These are phyloP conservation scores for Myotis lucifugus DNA, from an alignment of 2,113 vertebrate genomes.

Conservation along the genomic window DNA sequence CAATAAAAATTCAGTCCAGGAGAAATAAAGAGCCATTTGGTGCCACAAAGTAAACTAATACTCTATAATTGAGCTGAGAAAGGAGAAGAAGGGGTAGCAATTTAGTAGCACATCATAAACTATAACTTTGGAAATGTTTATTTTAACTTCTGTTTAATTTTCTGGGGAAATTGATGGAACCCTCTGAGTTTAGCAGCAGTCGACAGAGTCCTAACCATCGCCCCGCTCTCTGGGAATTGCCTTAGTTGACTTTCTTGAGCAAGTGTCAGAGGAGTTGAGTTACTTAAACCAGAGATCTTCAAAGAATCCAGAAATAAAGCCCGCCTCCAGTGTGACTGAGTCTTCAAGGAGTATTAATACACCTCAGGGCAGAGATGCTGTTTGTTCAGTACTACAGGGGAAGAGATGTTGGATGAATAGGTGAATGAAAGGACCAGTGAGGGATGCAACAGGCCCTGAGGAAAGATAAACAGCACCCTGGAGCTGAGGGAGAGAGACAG, in stretches of 20 bases:
- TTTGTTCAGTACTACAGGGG: accelerated
- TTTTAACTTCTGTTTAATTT: conserved; percentile 45
- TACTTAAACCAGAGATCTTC: background rate
- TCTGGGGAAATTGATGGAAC: background rate
- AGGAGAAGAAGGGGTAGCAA: background rate
- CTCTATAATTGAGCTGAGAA: background rate
- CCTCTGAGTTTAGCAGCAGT: background rate
- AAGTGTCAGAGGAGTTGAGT: background rate
- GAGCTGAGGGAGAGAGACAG: background rate
- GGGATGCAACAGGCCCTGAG: accelerated
- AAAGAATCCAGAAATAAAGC: background rate
- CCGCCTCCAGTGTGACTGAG: background rate
- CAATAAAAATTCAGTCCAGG: background rate
- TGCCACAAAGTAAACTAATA: conserved; percentile 38
- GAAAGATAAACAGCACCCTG: background rate
- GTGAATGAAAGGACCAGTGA: background rate
- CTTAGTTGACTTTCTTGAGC: background rate
- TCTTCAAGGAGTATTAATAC: background rate
- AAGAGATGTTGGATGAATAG: background rate
- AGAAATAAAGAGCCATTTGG: conserved; percentile 56
- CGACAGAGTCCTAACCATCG: background rate
- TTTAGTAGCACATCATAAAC: background rate
- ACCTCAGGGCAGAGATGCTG: no score
- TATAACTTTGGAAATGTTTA: background rate
- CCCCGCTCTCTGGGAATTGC: background rate